A percentile compares a stretch with the other conserved stretches of the same genome.
Conservation (phyloP, 2,797 vertebrate genomes). For the Diglossa cyanea region DNA sequence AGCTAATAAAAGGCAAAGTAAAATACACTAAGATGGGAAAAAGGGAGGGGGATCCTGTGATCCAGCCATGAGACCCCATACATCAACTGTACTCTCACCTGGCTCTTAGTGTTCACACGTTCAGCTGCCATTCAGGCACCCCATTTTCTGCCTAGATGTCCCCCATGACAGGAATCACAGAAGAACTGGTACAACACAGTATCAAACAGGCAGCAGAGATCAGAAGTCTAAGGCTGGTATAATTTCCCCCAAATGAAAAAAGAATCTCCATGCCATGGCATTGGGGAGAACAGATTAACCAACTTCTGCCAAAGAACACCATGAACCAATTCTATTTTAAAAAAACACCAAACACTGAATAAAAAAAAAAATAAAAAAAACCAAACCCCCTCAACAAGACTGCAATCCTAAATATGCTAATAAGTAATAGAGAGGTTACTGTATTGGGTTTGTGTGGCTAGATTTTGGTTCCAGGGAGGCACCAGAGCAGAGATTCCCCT, state of each 20-base stretch:
- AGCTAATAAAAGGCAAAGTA: not conserved
- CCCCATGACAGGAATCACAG: not conserved
- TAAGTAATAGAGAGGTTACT: not conserved
- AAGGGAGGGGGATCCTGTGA: not conserved
- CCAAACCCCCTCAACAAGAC: fast-evolving
- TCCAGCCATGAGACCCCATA: not conserved
- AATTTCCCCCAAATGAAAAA: not conserved
- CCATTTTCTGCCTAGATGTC: not conserved
- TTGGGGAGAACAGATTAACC: not conserved
- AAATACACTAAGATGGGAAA: not conserved
- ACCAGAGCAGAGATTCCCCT: not conserved
- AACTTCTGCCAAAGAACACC: not conserved
- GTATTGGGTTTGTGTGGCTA: not conserved
- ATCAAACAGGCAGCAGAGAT: not conserved
- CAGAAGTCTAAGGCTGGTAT: not conserved
- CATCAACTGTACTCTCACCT: not conserved
- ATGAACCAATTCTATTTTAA: not conserved
- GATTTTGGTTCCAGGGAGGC: not conserved
- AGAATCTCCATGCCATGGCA: not conserved
- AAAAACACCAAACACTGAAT: not conserved
- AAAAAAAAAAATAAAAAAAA: not conserved
- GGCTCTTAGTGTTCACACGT: fast-evolving
- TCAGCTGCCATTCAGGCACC: not conserved
- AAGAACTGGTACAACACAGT: not conserved
- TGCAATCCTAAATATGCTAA: not conserved